A percentile compares a stretch with the other conserved stretches of the same genome.
Conservation (phyloP, 2,797 vertebrate species). For the Spinus olivaceus region DNA sequence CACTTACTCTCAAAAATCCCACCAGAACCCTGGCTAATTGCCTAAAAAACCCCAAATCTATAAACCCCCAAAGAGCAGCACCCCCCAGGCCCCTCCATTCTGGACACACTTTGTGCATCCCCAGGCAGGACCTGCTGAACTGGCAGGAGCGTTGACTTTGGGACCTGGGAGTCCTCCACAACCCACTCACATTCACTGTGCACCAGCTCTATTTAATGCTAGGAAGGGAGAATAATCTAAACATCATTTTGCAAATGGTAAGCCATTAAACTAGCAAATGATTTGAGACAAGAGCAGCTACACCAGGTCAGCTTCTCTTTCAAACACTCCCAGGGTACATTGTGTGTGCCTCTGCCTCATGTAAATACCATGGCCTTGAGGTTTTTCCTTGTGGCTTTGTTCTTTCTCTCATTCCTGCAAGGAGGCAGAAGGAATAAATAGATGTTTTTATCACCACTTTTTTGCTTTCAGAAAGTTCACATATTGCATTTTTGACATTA, state of each 20-base stretch:
- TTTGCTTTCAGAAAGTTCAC: conserved; percentile 60
- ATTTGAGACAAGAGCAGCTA: conserved; percentile 56
- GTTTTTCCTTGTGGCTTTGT: conserved; percentile 47
- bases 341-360: not conserved
- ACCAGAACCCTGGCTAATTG: accelerated
- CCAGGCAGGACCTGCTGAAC: not conserved
- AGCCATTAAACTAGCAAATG: conserved; percentile 65
- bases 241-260: conserved; percentile 61
- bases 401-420: conserved; percentile 32
- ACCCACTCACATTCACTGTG: not conserved
- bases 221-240: conserved; percentile 1
- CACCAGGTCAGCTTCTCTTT: conserved; percentile 42
- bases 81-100: not conserved
- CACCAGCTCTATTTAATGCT: not conserved
- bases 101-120: too few species aligned
- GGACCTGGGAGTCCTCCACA: not conserved
- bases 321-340: not conserved
- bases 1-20: not conserved
- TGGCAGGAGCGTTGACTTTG: not conserved
- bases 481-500: conserved; percentile 53
- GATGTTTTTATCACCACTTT: conserved; percentile 61
- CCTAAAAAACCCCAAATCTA: not conserved
- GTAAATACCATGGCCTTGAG: conserved; percentile 41
- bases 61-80: accelerated
- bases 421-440: conserved; percentile 53